Evolutionary conservation across 1,140 invertebrate genomes (phyloP).

Genomic region (Ephestia elutella): DNA sequence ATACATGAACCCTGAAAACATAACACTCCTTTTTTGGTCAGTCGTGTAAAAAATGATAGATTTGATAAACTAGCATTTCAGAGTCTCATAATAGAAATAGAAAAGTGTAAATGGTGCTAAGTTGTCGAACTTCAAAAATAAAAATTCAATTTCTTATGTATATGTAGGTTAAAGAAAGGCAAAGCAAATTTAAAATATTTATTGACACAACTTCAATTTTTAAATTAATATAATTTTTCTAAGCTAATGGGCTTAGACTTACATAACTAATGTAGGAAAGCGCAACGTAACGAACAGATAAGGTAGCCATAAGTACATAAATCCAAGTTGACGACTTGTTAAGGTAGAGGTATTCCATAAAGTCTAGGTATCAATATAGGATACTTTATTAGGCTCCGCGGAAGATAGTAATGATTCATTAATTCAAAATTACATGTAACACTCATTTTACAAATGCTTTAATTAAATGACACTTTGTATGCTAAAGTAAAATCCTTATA

Average conservation of each 20-base stretch:
- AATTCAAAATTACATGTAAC: slow-evolving; percentile 38
- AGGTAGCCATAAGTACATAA: slow-evolving; percentile 60
- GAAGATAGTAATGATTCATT: slow-evolving; percentile 34
- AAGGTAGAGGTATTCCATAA: slow-evolving; percentile 17
- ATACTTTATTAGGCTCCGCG: slow-evolving; percentile 41
- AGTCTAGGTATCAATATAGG: slow-evolving; percentile 59
- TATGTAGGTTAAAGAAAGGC: too few relatives aligned
- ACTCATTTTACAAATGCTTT: slow-evolving; percentile 49
- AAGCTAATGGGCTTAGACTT: slow-evolving; percentile 63
- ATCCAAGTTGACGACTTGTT: not conserved
- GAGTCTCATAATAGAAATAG: too few relatives aligned
- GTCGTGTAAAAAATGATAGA: too few relatives aligned
- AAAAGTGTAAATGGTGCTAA: too few relatives aligned
- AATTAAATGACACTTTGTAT: slow-evolving; percentile 35
- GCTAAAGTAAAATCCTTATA: not conserved
- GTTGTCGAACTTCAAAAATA: too few relatives aligned
- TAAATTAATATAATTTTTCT: slow-evolving; percentile 68
- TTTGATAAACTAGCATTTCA: too few relatives aligned
- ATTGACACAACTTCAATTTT: slow-evolving; percentile 69
- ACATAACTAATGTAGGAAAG: slow-evolving; percentile 53
- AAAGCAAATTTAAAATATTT: slow-evolving; percentile 69
- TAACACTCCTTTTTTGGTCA: too few relatives aligned
- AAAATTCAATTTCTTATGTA: too few relatives aligned
- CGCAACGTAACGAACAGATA: slow-evolving; percentile 51
- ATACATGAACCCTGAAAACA: too few relatives aligned